Conservation (phyloP, 2,113 vertebrate species). For the Podarcis cretensis region DNA sequence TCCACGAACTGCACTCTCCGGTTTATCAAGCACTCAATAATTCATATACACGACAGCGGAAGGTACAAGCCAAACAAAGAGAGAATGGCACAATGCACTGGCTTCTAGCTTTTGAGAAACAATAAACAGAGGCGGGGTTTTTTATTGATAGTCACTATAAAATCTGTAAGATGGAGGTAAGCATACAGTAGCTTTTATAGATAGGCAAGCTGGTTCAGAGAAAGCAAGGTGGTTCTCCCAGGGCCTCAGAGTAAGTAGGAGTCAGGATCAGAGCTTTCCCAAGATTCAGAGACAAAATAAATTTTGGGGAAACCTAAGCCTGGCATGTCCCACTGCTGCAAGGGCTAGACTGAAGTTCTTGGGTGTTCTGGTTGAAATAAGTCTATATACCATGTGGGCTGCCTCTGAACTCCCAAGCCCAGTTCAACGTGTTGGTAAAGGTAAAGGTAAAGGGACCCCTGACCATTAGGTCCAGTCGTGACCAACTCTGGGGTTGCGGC, state of each 20-base stretch:
- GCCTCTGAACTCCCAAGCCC: no score
- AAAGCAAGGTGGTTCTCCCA: not conserved
- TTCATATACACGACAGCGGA: not conserved
- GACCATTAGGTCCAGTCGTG: no score
- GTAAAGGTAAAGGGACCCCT: no score
- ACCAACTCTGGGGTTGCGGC: no score
- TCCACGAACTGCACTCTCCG: not conserved
- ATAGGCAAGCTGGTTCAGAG: not conserved
- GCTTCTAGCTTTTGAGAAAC: not conserved
- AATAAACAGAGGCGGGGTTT: not conserved
- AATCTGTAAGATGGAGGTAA: not conserved
- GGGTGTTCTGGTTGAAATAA: not conserved
- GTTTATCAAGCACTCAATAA: conserved; percentile 40
- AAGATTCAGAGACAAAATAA: not conserved
- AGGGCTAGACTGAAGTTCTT: not conserved
- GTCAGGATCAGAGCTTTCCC: not conserved
- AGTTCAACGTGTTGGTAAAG: no score
- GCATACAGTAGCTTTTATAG: not conserved
- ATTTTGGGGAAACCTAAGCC: not conserved
- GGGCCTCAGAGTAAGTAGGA: not conserved
- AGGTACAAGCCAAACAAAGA: not conserved
- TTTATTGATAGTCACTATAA: not conserved
- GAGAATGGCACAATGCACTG: not conserved
- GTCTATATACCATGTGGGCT: not conserved
- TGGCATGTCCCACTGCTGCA: not conserved